phyloP scores from a whole-genome alignment of 1,140 invertebrate species.

The Temnothorax curvispinosus region DNA sequence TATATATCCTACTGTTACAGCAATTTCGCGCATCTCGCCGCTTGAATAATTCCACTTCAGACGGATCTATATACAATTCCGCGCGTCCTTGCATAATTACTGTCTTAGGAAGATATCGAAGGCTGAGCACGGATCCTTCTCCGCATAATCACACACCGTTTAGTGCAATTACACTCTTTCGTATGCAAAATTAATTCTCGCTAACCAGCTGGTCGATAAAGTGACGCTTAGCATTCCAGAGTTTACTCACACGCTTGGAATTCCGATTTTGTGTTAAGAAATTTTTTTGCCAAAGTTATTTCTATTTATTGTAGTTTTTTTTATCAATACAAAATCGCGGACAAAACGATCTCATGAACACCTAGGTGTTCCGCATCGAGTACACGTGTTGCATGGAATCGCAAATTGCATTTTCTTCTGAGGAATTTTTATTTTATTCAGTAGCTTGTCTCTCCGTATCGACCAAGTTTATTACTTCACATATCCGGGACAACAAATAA shows the following conservation, averaged over 20 bases:
- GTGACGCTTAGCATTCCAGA: neutral
- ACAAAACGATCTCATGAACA: neutral
- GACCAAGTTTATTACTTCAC: neutral
- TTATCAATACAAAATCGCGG: neutral
- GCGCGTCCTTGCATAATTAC: conserved; percentile 20
- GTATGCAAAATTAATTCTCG: conserved; percentile 15
- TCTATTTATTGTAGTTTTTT: neutral
- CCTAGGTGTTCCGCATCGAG: neutral
- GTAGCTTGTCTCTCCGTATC: neutral
- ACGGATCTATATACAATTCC: conserved; percentile 21
- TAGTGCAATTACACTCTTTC: conserved; percentile 1
- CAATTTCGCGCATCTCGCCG: conserved; percentile 37
- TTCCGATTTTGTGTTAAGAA: neutral
- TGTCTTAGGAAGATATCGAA: conserved; percentile 26
- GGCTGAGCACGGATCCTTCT: conserved; percentile 7
- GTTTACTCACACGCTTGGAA: neutral
- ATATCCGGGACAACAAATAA: neutral
- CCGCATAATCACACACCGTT: conserved; percentile 19
- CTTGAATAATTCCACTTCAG: conserved; percentile 41
- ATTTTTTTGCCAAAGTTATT: neutral
- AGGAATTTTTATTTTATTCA: neutral
- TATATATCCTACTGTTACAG: conserved; percentile 48
- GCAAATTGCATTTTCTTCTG: neutral
- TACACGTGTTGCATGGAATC: neutral
- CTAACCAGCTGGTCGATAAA: neutral